Conservation (phyloP, 1,140 invertebrate species). For the Camponotus vicinus region DNA sequence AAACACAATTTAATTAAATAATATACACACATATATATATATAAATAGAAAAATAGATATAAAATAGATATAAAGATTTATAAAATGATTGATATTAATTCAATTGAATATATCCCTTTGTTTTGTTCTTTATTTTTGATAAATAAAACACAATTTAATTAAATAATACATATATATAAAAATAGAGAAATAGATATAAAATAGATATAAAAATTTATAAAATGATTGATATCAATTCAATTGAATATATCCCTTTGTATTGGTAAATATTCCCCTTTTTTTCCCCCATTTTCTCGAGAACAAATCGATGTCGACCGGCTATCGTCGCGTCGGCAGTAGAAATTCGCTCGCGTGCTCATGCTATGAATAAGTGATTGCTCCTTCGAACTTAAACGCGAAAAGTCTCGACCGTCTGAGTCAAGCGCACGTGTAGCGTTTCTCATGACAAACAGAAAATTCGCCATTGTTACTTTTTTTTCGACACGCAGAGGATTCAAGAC, state of each 20-base stretch:
- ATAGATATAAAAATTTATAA: neutral
- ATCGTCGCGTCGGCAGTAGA: slow-evolving; percentile 16
- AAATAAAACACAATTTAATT: too few species aligned
- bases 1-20: neutral
- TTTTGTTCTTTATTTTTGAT: too few species aligned
- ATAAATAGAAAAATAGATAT: too few species aligned
- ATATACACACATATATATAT: neutral
- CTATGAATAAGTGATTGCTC: slow-evolving; percentile 71
- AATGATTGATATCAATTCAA: slow-evolving; percentile 8
- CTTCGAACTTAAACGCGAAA: slow-evolving; percentile 66
- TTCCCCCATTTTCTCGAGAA: slow-evolving; percentile 31
- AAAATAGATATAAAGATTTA: neutral
- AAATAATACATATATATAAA: neutral
- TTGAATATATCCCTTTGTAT: neutral
- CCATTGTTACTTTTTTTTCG: slow-evolving; percentile 5
- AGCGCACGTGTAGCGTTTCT: slow-evolving; percentile 64
- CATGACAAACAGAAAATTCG: slow-evolving; percentile 55
- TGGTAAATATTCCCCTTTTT: neutral
- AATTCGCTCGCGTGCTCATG: slow-evolving; percentile 58
- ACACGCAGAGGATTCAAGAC: neutral
- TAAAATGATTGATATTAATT: neutral
- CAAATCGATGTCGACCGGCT: slow-evolving; percentile 36
- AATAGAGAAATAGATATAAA: too few species aligned
- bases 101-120: neutral
- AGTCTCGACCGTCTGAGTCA: slow-evolving; percentile 59